Base-by-base conservation (phyloP, 2,113 vertebrate genomes). In the Pavo muticus region DNA sequence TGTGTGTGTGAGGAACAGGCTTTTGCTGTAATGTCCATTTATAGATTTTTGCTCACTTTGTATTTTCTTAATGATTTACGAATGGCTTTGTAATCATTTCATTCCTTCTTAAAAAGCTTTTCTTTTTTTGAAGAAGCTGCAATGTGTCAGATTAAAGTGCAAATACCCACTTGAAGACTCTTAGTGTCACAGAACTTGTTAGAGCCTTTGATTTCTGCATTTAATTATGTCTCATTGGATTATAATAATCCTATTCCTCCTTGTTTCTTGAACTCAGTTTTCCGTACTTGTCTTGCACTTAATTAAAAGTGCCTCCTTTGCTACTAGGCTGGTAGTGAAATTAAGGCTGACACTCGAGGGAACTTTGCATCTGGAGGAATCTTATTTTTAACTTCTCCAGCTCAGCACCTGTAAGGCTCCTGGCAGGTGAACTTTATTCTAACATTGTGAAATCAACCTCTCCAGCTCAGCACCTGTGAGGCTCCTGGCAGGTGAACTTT, bases 191-290 rank as follows among this genome's bases (percentile, higher is more conserved):
- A 59, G 56, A 59, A 59, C 56, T 59, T 59, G 56, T 54, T 78
- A 91, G 44, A 76, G 37, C 79, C 75, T 97, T 90, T 96, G 90
- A 97, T 84, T 97, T 94, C 80, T 95, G 73, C 91, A 79, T 96
- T 96, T 96, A 95, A 95, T 94, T 94, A 79, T 63, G 50, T 88
- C 69, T 67, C 87, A 69, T 44, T 97, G 90, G 94, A 91, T 96
- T 94, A 95, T 71, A 90, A 96, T 95, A 96, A 81, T 84, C 86
- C 87, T 73, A 24, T 97, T 69, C 78, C 73, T 92, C 72, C 96
- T 91, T 91, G 82, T 94, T 96, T 87, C 84, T 96, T 59, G 4
- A 75, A 25, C 39, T 64, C 87, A 3, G 39, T 40, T 81, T 88
- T 72, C 54, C 30, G 23, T 91, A 64, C 61, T 93, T 76, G 72